Base-by-base conservation (phyloP, 2,113 vertebrate species). In the Microcebus murinus region DNA sequence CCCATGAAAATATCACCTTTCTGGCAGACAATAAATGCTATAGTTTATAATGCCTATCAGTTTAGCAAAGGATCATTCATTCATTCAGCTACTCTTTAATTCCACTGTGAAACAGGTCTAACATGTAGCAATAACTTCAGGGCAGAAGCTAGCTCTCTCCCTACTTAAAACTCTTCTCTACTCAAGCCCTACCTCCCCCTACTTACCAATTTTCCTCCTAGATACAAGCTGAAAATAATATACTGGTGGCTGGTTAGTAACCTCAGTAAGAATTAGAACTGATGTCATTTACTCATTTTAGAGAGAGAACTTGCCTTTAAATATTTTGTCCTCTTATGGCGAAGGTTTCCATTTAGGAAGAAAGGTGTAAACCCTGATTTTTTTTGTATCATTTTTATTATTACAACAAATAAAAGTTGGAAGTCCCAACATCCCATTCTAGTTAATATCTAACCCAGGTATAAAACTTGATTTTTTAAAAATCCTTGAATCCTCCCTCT, bases 101-200 rank as follows among this genome's bases (percentile, higher is more conserved):
- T 55, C 74, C 97, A 97, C 98, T 98, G 97, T 98, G 98, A 98
- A 97, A 91, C 95, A 84, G 87, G 67, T 87, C 67, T 90, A 11
- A 55, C 2, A 70, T 85, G 94, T 92, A 82, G 95, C 92, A 96
- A 0, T 97, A 93, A 97, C 91, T 97, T 97, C 87, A 97, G 96
- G 97, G 94, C 77, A 96, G 83, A 97, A 90, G 93, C 71, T 61
- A 76, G 80, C 67, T 42, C 45, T 45, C 45, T 83, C 61, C 80
- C 21, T 68, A 39, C 77, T 95, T 71, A 52, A 20, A 65, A 92
- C 59, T 84, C 97, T 96, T 95, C 79, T 93, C 74, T 96, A 71
- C 71, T 82, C 89, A 96, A 76, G 89, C 91, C 93, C 95, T 96
- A 94, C 36, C 77, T 82, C 70, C 52, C 70, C 84, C 63, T 57